Percentiles rank a stretch among this genome's conserved stretches.
These are phyloP conservation scores for Bos javanicus DNA, from an alignment of 2,113 vertebrate species.

Conservation along the genomic window DNA sequence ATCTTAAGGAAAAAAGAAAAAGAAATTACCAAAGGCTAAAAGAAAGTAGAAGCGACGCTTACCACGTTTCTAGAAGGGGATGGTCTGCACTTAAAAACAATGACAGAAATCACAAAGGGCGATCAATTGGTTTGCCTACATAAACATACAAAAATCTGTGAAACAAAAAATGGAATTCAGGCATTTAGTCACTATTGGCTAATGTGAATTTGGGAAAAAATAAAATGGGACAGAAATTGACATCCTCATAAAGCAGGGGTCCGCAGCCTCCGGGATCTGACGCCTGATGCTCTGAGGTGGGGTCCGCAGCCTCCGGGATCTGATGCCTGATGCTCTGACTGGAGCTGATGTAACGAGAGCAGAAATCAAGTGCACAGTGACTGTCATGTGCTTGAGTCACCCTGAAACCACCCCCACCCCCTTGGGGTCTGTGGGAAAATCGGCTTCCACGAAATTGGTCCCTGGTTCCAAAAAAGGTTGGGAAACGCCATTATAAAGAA, in stretches of 20 bases:
- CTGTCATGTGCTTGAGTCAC: not conserved
- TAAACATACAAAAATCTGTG: not conserved
- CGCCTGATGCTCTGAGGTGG: not conserved
- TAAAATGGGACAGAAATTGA: not conserved
- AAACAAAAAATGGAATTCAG: not conserved
- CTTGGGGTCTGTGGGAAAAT: not conserved
- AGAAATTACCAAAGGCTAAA: not conserved
- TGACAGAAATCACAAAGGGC: not conserved
- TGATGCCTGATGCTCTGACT: not conserved
- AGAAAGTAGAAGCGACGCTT: not conserved
- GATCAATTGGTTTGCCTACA: not conserved
- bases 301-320: not conserved
- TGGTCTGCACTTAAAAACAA: not conserved
- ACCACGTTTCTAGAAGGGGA: not conserved
- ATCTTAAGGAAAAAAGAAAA: not conserved
- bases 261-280: not conserved
- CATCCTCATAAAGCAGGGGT: not conserved
- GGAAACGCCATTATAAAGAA: not conserved
- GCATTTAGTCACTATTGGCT: not conserved
- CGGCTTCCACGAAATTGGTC: not conserved
- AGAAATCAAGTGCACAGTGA: not conserved
- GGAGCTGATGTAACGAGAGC: not conserved
- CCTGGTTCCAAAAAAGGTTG: not conserved
- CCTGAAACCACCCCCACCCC: not conserved
- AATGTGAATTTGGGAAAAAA: not conserved